Evolutionary conservation across 1,140 invertebrate genomes (phyloP).

Genomic region (Aphelenchoides besseyi): DNA sequence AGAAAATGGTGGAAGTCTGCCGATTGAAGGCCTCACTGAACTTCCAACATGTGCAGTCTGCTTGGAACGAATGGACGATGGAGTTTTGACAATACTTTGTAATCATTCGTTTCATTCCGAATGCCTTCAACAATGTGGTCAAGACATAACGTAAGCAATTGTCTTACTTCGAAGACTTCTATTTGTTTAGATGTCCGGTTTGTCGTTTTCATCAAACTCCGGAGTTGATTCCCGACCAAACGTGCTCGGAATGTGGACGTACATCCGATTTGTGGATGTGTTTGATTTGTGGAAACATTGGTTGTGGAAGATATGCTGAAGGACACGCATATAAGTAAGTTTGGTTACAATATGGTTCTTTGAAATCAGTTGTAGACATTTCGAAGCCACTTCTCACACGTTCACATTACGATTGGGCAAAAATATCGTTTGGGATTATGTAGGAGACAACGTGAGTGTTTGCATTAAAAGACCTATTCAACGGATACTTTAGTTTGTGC

Average conservation of each 20-base stretch:
- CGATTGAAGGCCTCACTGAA: conserved; percentile 70
- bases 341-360: background rate
- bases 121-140: conserved; percentile 89
- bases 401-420: conserved; percentile 92
- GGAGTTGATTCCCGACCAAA: conserved; percentile 77
- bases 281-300: conserved; percentile 94
- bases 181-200: conserved; percentile 67
- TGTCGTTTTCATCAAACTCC: conserved; percentile 76
- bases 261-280: conserved; percentile 92
- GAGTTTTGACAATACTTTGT: conserved; percentile 92
- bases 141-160: conserved; percentile 71
- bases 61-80: conserved; percentile 86
- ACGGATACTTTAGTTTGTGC: conserved; percentile 79
- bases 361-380: conserved; percentile 72
- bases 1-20: conserved; percentile 21
- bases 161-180: background rate
- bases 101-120: conserved; percentile 95
- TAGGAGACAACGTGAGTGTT: conserved; percentile 58
- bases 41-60: conserved; percentile 96
- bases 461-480: conserved; percentile 92
- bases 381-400: conserved; percentile 87
- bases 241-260: conserved; percentile 73
- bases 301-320: conserved; percentile 80
- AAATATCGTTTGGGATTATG: conserved; percentile 96
- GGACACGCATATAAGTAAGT: conserved; percentile 71